Percentiles rank a stretch among this genome's conserved stretches.
These are phyloP conservation scores for Sceloporus undulatus DNA, from an alignment of 2,113 vertebrate species.

Conservation along the genomic window DNA sequence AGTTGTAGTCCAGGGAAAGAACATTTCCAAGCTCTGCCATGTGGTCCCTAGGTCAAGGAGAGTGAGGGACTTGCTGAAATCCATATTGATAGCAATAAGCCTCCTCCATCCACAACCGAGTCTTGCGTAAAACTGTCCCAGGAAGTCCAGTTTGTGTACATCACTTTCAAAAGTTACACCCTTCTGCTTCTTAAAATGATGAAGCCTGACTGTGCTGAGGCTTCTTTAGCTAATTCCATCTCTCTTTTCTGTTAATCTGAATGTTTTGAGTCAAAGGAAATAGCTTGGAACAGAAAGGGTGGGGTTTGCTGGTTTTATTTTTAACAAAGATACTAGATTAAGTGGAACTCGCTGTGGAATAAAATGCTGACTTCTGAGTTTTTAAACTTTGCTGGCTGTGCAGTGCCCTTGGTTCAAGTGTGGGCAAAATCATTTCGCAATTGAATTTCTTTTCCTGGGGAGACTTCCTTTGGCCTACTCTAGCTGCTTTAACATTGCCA, in stretches of 20 bases:
- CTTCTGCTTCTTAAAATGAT: too few relatives aligned
- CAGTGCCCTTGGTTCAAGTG: slow-evolving; percentile 53
- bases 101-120: too few relatives aligned
- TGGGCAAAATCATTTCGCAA: slow-evolving; percentile 51
- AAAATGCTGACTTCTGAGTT: slow-evolving; percentile 46
- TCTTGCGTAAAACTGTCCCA: too few relatives aligned
- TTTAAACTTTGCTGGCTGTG: slow-evolving; percentile 61
- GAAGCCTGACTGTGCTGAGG: too few relatives aligned
- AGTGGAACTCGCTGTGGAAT: slow-evolving; percentile 43
- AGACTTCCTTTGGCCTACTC: slow-evolving; percentile 32
- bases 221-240: not conserved
- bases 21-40: too few relatives aligned
- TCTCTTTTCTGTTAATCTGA: slow-evolving; percentile 30
- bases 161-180: too few relatives aligned
- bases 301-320: not conserved
- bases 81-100: too few relatives aligned
- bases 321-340: slow-evolving; percentile 28
- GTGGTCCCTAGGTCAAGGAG: too few relatives aligned
- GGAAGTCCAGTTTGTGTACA: too few relatives aligned
- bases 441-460: slow-evolving; percentile 52
- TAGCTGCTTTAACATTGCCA: not conserved
- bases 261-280: slow-evolving; percentile 28
- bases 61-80: too few relatives aligned
- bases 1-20: too few relatives aligned
- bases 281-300: slow-evolving; percentile 38